These are phyloP conservation scores for Aspidapion aeneum DNA, from an alignment of 2,888 invertebrate genomes.

Conservation along the genomic window DNA sequence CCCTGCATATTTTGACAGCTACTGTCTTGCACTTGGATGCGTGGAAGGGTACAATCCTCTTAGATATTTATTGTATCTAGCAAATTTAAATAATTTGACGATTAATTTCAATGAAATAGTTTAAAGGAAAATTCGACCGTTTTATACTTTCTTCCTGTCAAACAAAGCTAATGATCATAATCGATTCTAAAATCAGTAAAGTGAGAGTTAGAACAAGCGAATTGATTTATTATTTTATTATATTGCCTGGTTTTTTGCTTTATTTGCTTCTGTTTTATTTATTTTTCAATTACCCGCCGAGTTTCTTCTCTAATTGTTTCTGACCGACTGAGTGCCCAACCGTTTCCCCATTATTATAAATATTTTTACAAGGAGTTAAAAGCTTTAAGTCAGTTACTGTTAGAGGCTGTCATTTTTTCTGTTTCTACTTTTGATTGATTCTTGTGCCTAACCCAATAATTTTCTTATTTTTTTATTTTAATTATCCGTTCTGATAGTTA, in stretches of 20 bases:
- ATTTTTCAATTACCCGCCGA: not conserved
- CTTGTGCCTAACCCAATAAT: too few relatives aligned
- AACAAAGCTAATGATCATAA: not conserved
- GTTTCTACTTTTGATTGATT: too few relatives aligned
- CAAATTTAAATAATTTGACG: not conserved
- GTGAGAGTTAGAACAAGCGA: not conserved
- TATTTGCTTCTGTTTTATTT: not conserved
- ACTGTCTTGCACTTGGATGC: too few relatives aligned
- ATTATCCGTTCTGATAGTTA: too few relatives aligned
- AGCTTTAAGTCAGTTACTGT: too few relatives aligned
- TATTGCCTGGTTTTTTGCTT: not conserved
- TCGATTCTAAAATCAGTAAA: not conserved
- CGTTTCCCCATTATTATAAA: not conserved
- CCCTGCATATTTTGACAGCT: too few relatives aligned
- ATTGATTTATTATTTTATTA: not conserved
- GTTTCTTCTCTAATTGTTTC: not conserved
- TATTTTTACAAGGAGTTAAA: too few relatives aligned
- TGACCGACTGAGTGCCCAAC: not conserved
- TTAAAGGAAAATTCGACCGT: not conserved
- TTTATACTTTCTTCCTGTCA: not conserved
- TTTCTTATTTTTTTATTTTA: too few relatives aligned
- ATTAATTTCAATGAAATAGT: not conserved
- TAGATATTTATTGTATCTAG: too few relatives aligned
- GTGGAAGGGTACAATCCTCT: too few relatives aligned
- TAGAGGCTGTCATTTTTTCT: too few relatives aligned